Evolutionary conservation across 1,140 invertebrate species (phyloP), one percentile per base, ranked within the genome.

Genomic region (Drosophila arizonae): DNA sequence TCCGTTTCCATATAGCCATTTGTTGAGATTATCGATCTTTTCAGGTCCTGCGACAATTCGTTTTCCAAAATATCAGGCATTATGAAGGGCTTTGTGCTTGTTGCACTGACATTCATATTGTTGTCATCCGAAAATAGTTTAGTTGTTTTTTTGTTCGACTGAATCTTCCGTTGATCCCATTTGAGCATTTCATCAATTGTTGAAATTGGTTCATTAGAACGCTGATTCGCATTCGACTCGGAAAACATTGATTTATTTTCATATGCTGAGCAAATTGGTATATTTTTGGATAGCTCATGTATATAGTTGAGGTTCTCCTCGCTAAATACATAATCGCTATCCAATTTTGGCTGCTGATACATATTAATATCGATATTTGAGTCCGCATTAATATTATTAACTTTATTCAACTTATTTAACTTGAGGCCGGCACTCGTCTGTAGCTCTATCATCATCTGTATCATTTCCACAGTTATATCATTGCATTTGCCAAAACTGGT

Each of bases 221-320:
- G 1, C 17, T 56, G n/a, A 15, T 58, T 62, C 3, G 54, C 8
- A 21, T 54, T 72, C 8, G 46, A 15, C n/a, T 55, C 52, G 1
- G 43, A 17, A 46, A 90, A 92, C 30, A 91, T 92, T 0, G 91
- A 92, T 54, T 91, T 91, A 48, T 91, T 91, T 52, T 92, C 91
- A 58, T 86, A 91, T 0, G 74, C 86, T 8, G 91, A 92, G 45
- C 91, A 92, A 45, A 92, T 92, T 1, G 91, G 91, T 26, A 91
- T 79, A 54, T 92, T 92, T 61, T 91, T 90, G 1, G 90, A 91
- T 8, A 92, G 69, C 74, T 92, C 91, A 2, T 81, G 69, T 67
- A 92, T 91, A 39, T 92, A 92, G 28, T 91, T 92, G 0, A 92
- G 46, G 43, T 91, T 92, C 11, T 92, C 91, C 46, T 90, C 90